These are phyloP conservation scores for Autographa pulchrina DNA, from an alignment of 2,888 invertebrate species.

Conservation along the genomic window DNA sequence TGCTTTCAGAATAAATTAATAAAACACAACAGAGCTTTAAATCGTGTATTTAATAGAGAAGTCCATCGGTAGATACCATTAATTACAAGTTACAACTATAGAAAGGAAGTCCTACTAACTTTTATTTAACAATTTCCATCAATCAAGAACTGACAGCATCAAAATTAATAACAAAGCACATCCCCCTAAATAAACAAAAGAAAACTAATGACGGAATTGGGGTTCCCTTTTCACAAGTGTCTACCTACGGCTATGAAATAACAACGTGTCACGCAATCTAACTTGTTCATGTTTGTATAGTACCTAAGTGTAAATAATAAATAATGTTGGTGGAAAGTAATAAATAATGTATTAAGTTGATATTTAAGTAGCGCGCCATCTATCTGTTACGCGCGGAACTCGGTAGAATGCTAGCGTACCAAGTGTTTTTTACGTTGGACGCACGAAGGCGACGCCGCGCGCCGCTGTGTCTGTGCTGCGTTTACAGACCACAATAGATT, in stretches of 20 bases:
- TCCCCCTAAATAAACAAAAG: conserved; percentile 34
- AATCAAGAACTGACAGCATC: conserved; percentile 21
- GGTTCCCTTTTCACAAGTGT: conserved; percentile 31
- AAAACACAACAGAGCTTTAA: no score
- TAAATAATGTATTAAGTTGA: not conserved
- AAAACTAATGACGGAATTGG: conserved; percentile 29
- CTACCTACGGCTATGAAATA: conserved; percentile 62
- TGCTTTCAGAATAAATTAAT: no score
- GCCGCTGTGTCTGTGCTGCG: conserved; percentile 38
- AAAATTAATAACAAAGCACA: conserved; percentile 39
- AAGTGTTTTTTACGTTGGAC: conserved; percentile 59
- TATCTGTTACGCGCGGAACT: conserved; percentile 72
- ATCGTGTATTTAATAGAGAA: no score
- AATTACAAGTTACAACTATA: not conserved
- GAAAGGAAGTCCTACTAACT: not conserved
- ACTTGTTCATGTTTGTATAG: not conserved
- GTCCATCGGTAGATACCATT: no score
- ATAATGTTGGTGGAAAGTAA: not conserved
- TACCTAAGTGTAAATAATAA: not conserved
- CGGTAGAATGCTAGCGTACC: conserved; percentile 57
- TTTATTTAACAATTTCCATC: not conserved
- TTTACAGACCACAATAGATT: not conserved
- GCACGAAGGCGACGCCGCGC: conserved; percentile 57
- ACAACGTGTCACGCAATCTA: conserved; percentile 62
- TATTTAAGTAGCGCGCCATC: conserved; percentile 75